Evolutionary conservation across 2,113 vertebrate genomes (phyloP).

Genomic region (Grallaria varia): DNA sequence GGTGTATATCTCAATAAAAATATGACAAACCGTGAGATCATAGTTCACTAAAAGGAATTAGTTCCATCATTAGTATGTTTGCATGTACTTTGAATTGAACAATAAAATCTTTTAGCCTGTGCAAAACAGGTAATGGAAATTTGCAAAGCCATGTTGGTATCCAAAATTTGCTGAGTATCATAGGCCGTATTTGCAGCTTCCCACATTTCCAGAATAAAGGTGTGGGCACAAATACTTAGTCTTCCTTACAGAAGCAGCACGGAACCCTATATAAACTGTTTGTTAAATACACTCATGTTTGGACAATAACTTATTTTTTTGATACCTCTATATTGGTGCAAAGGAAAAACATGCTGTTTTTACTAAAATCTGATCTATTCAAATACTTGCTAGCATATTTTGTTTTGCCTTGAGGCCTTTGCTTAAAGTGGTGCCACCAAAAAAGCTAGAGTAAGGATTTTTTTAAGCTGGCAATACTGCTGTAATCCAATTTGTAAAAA

Average conservation of each 20-base stretch:
- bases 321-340: not conserved
- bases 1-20: not conserved
- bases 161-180: not conserved
- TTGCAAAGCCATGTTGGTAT: not conserved
- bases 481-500: constrained; percentile 39
- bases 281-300: not conserved
- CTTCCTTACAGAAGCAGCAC: not conserved
- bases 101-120: not conserved
- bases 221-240: not conserved
- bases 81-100: not conserved
- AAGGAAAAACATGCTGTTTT: not conserved
- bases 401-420: not conserved
- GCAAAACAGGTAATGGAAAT: not conserved
- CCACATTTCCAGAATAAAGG: not conserved
- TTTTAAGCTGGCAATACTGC: not conserved
- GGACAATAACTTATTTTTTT: fast-evolving
- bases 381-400: not conserved
- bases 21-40: not conserved
- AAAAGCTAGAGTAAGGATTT: not conserved
- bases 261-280: not conserved
- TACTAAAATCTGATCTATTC: not conserved
- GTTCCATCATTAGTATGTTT: not conserved
- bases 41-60: not conserved
- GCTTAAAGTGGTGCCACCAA: not conserved
- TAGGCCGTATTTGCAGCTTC: not conserved